A percentile compares a stretch with the other conserved stretches of the same genome.
Conservation (phyloP, 92 coral and sea anemone genomes). For the Zoanthus solanderi region DNA sequence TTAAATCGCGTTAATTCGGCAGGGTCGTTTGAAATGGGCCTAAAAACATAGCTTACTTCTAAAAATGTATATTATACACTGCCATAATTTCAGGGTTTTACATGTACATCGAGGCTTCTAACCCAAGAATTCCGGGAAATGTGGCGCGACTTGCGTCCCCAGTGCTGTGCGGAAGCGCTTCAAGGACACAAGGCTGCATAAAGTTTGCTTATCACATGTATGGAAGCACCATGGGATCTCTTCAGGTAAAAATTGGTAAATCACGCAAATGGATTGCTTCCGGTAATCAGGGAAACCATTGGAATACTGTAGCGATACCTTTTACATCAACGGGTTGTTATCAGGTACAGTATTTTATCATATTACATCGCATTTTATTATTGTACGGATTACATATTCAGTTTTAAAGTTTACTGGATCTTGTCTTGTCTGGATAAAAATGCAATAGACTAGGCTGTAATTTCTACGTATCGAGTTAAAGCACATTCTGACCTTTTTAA, state of each 20-base stretch:
- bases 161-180: not conserved
- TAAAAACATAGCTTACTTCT: not conserved
- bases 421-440: no score
- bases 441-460: no score
- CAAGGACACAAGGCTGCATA: not conserved
- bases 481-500: no score
- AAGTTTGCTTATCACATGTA: slow-evolving; percentile 22
- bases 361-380: no score
- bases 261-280: not conserved
- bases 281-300: slow-evolving; percentile 5
- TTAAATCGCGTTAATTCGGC: no score
- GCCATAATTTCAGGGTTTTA: not conserved
- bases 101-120: slow-evolving; percentile 20
- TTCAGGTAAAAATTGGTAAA: slow-evolving; percentile 11
- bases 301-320: slow-evolving; percentile 3
- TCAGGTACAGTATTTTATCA: slow-evolving; percentile 2
- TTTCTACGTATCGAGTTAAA: no score
- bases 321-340: not conserved
- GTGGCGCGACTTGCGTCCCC: slow-evolving; percentile 22
- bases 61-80: not conserved
- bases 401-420: no score
- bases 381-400: no score
- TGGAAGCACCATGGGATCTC: not conserved
- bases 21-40: no score
- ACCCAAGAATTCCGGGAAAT: not conserved